A percentile compares a stretch with the other conserved stretches of the same genome.
phyloP scores from a whole-genome alignment of 1,140 invertebrate genomes.

The Adelges cooleyi region DNA sequence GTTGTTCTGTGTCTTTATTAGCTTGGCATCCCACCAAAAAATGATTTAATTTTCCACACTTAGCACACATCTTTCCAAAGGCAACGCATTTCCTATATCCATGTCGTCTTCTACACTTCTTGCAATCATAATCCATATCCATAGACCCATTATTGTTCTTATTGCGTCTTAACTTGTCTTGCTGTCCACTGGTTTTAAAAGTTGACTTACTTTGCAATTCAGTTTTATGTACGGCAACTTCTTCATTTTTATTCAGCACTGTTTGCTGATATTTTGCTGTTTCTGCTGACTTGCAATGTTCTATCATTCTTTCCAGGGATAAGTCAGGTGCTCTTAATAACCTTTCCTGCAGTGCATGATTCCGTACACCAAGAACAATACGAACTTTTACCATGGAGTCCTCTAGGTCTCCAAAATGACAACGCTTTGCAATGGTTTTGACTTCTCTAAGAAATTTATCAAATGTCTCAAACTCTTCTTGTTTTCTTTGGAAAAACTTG shows the following conservation, averaged over 20 bases:
- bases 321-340: neutral
- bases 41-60: neutral
- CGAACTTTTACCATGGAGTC: neutral
- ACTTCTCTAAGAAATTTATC: neutral
- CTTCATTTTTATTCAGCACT: neutral
- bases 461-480: neutral
- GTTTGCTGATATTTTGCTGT: neutral
- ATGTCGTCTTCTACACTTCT: neutral
- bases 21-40: neutral
- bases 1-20: neutral
- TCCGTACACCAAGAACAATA: neutral
- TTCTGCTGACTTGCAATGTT: neutral
- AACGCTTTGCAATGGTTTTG: neutral
- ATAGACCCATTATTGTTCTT: too few relatives aligned
- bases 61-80: neutral
- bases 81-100: neutral
- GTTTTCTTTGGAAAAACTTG: neutral
- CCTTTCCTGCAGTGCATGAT: neutral
- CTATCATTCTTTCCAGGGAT: neutral
- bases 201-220: too few relatives aligned
- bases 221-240: neutral
- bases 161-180: neutral
- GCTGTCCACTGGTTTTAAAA: too few relatives aligned
- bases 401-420: conserved; percentile 7
- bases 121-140: neutral